A percentile compares a stretch with the other conserved stretches of the same genome.
These are phyloP conservation scores for Penaeus indicus DNA, from an alignment of 1,140 invertebrate species.

Conservation along the genomic window DNA sequence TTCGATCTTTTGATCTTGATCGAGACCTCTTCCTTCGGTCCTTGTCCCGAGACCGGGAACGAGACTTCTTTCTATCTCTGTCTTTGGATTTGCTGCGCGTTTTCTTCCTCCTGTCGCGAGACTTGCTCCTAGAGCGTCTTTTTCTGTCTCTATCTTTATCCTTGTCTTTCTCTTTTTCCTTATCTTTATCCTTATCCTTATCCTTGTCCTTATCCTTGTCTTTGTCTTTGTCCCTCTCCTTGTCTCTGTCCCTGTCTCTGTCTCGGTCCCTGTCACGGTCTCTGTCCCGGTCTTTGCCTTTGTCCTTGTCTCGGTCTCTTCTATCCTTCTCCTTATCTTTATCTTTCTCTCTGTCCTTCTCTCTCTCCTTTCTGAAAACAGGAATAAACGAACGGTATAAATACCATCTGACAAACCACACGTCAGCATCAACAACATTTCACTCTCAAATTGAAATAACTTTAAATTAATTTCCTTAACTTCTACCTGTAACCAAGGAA, in stretches of 20 bases:
- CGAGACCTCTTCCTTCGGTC: constrained; percentile 33
- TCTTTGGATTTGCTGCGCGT: constrained; percentile 6
- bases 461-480: no score
- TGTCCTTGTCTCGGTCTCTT: no score
- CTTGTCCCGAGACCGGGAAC: constrained; percentile 15
- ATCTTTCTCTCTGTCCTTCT: neutral
- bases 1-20: constrained; percentile 50
- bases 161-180: constrained; percentile 62
- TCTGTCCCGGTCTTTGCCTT: neutral
- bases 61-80: constrained; percentile 55
- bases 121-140: constrained; percentile 56
- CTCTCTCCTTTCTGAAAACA: constrained; percentile 37
- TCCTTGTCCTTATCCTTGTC: constrained; percentile 69
- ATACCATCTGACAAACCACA: no score
- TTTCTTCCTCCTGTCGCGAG: constrained; percentile 47
- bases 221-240: constrained; percentile 64
- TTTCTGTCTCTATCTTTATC: constrained; percentile 62
- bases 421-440: no score
- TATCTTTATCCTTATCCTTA: constrained; percentile 27
- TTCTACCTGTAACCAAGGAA: no score
- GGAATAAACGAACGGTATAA: constrained; percentile 34
- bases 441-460: no score
- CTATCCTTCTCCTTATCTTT: neutral
- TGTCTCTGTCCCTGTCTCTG: neutral
- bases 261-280: neutral